A percentile compares a stretch with the other conserved stretches of the same genome.
These are phyloP conservation scores for Exocentrus adspersus DNA, from an alignment of 2,888 invertebrate genomes.

Conservation along the genomic window DNA sequence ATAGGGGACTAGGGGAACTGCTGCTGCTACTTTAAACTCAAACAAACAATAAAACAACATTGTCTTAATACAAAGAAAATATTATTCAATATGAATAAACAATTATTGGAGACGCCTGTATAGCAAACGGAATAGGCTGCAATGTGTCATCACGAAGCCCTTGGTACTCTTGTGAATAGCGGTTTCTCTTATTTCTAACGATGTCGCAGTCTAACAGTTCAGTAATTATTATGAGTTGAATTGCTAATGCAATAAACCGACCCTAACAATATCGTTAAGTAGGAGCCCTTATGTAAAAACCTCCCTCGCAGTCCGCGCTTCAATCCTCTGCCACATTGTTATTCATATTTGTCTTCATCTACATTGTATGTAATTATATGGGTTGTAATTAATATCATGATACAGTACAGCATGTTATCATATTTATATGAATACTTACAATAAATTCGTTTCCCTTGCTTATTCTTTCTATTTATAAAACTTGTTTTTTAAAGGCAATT, in stretches of 20 bases:
- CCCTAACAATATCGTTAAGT: conserved; percentile 58
- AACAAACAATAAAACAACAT: conserved; percentile 1
- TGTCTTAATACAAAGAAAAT: conserved; percentile 6
- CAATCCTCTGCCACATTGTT: conserved; percentile 43
- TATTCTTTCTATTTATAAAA: too few species aligned
- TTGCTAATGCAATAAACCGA: conserved; percentile 63
- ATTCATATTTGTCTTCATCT: conserved; percentile 45
- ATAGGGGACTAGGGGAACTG: not conserved
- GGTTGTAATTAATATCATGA: not conserved
- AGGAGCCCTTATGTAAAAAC: conserved; percentile 51
- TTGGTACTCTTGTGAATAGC: conserved; percentile 36
- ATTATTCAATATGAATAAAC: conserved; percentile 19
- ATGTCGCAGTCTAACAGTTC: conserved; percentile 57
- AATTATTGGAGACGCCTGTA: conserved; percentile 3
- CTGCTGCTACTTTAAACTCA: not conserved
- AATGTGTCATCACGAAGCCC: conserved; percentile 11
- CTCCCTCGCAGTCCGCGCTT: conserved; percentile 41
- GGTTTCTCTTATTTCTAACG: conserved; percentile 46
- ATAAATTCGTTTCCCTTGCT: too few species aligned
- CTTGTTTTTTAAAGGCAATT: too few species aligned
- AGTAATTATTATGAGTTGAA: conserved; percentile 64
- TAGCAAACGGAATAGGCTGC: conserved; percentile 13
- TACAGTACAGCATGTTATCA: too few species aligned
- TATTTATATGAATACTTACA: too few species aligned
- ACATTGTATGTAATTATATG: not conserved